Evolutionary conservation across 2,797 vertebrate species (phyloP).

Genomic region (Eulemur rubriventer): DNA sequence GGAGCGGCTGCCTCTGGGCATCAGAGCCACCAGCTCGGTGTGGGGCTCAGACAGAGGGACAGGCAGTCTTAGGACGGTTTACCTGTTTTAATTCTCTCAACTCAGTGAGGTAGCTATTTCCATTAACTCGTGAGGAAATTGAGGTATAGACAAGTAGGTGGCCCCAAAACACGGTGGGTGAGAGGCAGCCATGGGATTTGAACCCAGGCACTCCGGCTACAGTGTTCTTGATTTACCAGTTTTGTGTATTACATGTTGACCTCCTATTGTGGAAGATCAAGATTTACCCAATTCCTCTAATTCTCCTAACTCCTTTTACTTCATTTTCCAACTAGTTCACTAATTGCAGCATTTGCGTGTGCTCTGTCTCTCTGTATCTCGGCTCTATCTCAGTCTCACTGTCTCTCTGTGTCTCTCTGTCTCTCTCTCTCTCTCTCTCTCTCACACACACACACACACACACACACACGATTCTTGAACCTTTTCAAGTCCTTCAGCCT

Average conservation of each 20-base stretch:
- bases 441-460: not conserved
- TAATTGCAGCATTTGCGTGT: fast-evolving
- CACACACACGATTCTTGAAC: not conserved
- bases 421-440: not conserved
- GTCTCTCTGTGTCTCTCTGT: not conserved
- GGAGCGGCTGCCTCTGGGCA: too few relatives aligned
- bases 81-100: not conserved
- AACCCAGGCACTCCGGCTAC: not conserved
- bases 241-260: not conserved
- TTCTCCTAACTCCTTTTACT: not conserved
- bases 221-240: fast-evolving
- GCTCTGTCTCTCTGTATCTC: not conserved
- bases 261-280: too few relatives aligned
- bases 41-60: fast-evolving
- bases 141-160: not conserved
- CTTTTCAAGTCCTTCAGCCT: not conserved
- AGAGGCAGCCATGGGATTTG: not conserved
- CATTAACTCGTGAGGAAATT: not conserved
- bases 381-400: not conserved
- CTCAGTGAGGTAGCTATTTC: not conserved
- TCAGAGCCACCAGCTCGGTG: fast-evolving
- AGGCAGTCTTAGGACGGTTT: not conserved
- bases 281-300: not conserved
- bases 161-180: not conserved
- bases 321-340: not conserved